A percentile compares a stretch with the other conserved stretches of the same genome.
Conservation (phyloP, 1,140 invertebrate genomes). For the Bradynema listronoti region DNA sequence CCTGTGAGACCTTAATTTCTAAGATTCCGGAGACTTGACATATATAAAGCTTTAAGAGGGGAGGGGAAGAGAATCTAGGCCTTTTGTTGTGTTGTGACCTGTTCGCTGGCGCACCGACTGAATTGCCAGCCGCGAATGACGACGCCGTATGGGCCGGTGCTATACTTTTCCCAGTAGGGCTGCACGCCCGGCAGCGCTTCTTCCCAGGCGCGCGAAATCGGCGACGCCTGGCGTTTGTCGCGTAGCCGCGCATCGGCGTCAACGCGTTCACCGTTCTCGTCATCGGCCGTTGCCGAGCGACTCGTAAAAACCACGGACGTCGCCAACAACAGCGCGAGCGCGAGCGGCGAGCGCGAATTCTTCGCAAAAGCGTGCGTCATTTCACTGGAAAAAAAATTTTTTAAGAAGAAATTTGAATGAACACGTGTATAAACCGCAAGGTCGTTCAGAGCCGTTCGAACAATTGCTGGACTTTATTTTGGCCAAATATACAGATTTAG, state of each 20-base stretch:
- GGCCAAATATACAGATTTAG: too few species aligned
- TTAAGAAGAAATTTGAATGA: background rate
- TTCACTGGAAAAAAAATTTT: background rate
- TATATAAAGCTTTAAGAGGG: background rate
- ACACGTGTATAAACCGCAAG: background rate
- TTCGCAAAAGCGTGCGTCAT: background rate
- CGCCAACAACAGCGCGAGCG: background rate
- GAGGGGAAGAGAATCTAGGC: background rate
- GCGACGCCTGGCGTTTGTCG: constrained; percentile 40
- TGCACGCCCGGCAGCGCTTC: constrained; percentile 53
- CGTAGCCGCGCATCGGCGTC: constrained; percentile 3
- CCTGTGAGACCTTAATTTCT: background rate
- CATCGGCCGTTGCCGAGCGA: too few species aligned
- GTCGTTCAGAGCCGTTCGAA: too few species aligned
- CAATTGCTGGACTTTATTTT: too few species aligned
- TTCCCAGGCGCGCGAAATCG: constrained; percentile 47
- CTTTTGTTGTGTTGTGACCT: constrained; percentile 25
- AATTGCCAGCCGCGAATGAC: constrained; percentile 53
- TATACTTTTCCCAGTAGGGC: constrained; percentile 58
- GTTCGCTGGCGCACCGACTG: constrained; percentile 53
- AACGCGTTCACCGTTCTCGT: too few species aligned
- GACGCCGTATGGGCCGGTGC: constrained; percentile 48
- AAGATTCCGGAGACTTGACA: constrained; percentile 7
- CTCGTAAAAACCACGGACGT: background rate
- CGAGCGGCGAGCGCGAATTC: background rate